phyloP scores from a whole-genome alignment of 2,113 vertebrate species.

The Engraulis encrasicolus region DNA sequence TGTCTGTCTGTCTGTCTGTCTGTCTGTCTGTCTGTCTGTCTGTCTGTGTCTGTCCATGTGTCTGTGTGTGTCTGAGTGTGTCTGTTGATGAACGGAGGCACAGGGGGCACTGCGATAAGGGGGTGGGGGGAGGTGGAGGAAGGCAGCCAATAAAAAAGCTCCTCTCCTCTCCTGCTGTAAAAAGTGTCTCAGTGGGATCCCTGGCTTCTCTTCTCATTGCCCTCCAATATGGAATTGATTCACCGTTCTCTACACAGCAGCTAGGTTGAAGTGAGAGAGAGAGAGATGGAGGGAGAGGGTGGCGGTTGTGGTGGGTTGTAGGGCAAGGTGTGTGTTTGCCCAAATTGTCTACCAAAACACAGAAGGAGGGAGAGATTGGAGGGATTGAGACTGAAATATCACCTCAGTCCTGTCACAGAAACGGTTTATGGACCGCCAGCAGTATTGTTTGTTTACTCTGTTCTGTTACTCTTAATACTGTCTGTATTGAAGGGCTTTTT shows the following conservation, averaged over 20 bases:
- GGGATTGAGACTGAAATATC: neutral
- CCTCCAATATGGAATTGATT: constrained; percentile 1
- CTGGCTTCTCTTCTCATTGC: neutral
- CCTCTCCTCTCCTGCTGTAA: neutral
- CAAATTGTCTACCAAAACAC: too few relatives aligned
- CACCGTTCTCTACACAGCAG: neutral
- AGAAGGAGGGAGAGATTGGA: too few relatives aligned
- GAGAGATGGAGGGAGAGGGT: neutral
- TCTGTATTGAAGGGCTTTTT: neutral
- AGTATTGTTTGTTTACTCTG: neutral
- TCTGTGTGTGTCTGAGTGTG: neutral
- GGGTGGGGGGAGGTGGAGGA: neutral
- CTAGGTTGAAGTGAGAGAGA: neutral
- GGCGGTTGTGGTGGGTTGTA: too few relatives aligned
- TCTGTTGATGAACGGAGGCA: neutral
- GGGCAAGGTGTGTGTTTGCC: neutral
- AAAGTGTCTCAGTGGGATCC: constrained; percentile 16
- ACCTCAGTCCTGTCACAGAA: neutral
- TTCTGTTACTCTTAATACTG: too few relatives aligned
- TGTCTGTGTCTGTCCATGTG: neutral
- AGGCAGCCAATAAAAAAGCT: neutral
- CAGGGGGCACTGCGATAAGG: neutral
- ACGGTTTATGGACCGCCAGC: neutral
- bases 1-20: too few relatives aligned
- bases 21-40: neutral